Percentiles rank a stretch among this genome's conserved stretches.
Evolutionary conservation across 1,140 invertebrate genomes (phyloP).

Genomic region (Drosophila quadrilineata): DNA sequence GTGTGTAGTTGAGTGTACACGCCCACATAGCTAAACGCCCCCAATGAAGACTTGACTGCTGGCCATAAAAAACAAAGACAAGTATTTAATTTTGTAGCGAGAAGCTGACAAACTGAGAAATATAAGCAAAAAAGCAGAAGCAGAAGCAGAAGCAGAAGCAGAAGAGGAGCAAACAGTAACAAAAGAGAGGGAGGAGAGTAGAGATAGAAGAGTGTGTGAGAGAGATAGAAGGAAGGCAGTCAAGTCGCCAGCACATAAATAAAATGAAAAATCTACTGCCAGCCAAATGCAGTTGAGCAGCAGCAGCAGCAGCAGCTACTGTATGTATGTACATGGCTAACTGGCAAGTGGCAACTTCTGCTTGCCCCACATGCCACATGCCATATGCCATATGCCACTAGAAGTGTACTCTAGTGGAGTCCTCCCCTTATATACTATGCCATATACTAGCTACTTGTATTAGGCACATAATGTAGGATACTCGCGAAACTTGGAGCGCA

Average conservation of each 20-base stretch:
- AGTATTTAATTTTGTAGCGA: constrained; percentile 78
- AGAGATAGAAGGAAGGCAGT: no score
- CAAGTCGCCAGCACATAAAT: constrained; percentile 79
- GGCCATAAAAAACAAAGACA: constrained; percentile 66
- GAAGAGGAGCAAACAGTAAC: not conserved
- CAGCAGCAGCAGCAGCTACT: constrained; percentile 34
- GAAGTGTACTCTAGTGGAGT: constrained; percentile 10
- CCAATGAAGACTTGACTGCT: not conserved
- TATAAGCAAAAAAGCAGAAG: constrained; percentile 44
- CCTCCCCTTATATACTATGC: constrained; percentile 17
- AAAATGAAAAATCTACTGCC: constrained; percentile 79
- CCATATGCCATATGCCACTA: no score
- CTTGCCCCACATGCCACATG: no score
- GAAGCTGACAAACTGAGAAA: constrained; percentile 73
- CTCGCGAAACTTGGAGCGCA: no score
- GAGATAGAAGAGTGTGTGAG: no score
- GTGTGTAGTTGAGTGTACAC: no score
- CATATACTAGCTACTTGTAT: constrained; percentile 25
- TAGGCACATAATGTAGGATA: constrained; percentile 78
- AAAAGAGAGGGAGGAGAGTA: constrained; percentile 7
- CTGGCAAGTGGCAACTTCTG: not conserved
- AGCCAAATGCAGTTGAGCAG: constrained; percentile 68
- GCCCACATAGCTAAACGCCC: constrained; percentile 20
- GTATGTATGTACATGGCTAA: constrained; percentile 55
- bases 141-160: not conserved